Base-by-base conservation (phyloP, 2,113 vertebrate species). In the Pipa parva region DNA sequence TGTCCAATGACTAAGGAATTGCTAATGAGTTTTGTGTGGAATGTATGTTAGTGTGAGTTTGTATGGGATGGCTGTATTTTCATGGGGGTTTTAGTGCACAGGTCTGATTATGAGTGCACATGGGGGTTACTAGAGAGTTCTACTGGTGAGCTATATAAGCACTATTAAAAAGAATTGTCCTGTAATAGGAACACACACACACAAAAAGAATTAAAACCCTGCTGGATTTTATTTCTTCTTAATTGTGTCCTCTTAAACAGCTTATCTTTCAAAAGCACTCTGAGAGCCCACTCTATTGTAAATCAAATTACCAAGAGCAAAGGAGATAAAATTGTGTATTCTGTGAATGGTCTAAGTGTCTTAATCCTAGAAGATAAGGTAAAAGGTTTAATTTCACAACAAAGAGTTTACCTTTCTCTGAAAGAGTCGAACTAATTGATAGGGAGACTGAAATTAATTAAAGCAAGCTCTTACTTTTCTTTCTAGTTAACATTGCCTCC, bases 321-420 rank as follows among this genome's bases (percentile, higher is more conserved):
- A 17, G 15, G 65, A 63, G 67, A 57, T 25, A 66, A 63, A 55
- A 58, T 39, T 78, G 73, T 79, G 69, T 71, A 77, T 77, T 80
- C 79, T 76, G 76, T 65, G 76, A 77, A 79, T 71, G 72, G 66
- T 63, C 79, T 77, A 78, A 81, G 76, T 74, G 57, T 54, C 75
- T 71, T 79, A 74, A 73, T 76, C 73, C 75, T 71, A 67, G 68
- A 39, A 81, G 70, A 77, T 78, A 59, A 57, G 28, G 42, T 59
- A 29, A 64, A 65, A 74, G 46, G 63, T 71, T 83, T 79, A 63
- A 73, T 82, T 73, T 64, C 62, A 62, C 72, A 11, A 59, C 68
- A 72, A 77, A 73, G 63, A 48, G 68, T 55, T 71, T 50, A 17
- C 21, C 76, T 76, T 77, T 80, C 74, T 74, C 3, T 48, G 1